These are phyloP conservation scores for Dicrostonyx torquatus DNA, from an alignment of 2,797 vertebrate species.

Conservation along the genomic window DNA sequence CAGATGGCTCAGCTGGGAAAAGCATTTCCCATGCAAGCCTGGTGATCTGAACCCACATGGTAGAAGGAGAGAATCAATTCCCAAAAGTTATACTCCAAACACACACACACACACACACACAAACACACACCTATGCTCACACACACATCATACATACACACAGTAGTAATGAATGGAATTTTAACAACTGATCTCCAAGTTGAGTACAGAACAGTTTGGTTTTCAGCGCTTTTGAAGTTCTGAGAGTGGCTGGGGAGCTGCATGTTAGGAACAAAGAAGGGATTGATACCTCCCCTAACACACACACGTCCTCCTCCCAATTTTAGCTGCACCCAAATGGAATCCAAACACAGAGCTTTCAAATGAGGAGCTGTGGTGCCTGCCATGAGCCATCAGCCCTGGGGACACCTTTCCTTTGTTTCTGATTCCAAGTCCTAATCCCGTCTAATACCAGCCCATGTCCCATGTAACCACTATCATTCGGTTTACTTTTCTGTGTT, in stretches of 20 bases:
- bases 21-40: neutral
- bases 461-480: neutral
- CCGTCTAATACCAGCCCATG: neutral
- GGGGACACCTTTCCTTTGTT: neutral
- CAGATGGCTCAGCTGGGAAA: neutral
- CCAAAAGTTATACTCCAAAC: neutral
- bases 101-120: neutral
- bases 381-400: too few relatives aligned
- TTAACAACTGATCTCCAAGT: conserved; percentile 16
- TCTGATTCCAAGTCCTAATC: neutral
- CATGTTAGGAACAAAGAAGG: neutral
- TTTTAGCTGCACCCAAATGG: neutral
- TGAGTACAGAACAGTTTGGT: neutral
- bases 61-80: neutral
- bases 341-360: neutral
- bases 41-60: neutral
- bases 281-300: neutral
- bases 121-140: neutral
- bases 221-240: neutral
- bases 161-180: neutral
- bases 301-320: neutral
- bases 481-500: neutral
- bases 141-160: neutral
- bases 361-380: neutral
- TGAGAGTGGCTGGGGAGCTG: neutral